These are phyloP conservation scores for Phalera bucephala DNA, from an alignment of 2,888 invertebrate species.

Conservation along the genomic window DNA sequence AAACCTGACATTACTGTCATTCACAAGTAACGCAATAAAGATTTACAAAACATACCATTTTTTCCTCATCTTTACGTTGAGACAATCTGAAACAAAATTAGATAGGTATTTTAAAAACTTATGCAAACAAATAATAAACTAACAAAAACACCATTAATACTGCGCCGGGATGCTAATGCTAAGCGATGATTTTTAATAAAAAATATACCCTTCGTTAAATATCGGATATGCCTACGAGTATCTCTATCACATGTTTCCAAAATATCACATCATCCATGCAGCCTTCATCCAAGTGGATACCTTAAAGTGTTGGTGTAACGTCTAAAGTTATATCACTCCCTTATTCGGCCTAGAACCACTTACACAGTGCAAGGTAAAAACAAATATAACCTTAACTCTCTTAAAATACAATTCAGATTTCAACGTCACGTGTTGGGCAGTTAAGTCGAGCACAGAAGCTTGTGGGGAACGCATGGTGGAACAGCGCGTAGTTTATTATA, in stretches of 20 bases:
- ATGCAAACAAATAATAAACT: constrained; percentile 50
- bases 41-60: too few relatives aligned
- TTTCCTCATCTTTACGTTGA: too few relatives aligned
- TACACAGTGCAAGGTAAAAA: constrained; percentile 7
- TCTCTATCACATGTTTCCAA: constrained; percentile 14
- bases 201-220: constrained; percentile 65
- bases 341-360: too few relatives aligned
- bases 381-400: background rate
- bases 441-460: constrained; percentile 32
- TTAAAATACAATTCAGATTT: constrained; percentile 5
- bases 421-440: background rate
- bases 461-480: constrained; percentile 52
- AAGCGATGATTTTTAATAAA: constrained; percentile 77
- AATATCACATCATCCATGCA: constrained; percentile 10
- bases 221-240: constrained; percentile 60
- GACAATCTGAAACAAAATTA: too few relatives aligned
- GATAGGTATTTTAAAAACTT: too few relatives aligned
- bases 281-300: constrained; percentile 4
- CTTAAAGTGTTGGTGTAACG: background rate
- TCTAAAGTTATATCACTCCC: background rate
- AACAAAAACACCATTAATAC: constrained; percentile 46
- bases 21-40: too few relatives aligned
- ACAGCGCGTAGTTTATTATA: constrained; percentile 76
- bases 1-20: too few relatives aligned
- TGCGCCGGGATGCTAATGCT: constrained; percentile 47